These are phyloP conservation scores for Desmodus rotundus DNA, from an alignment of 2,113 vertebrate genomes.

Conservation along the genomic window DNA sequence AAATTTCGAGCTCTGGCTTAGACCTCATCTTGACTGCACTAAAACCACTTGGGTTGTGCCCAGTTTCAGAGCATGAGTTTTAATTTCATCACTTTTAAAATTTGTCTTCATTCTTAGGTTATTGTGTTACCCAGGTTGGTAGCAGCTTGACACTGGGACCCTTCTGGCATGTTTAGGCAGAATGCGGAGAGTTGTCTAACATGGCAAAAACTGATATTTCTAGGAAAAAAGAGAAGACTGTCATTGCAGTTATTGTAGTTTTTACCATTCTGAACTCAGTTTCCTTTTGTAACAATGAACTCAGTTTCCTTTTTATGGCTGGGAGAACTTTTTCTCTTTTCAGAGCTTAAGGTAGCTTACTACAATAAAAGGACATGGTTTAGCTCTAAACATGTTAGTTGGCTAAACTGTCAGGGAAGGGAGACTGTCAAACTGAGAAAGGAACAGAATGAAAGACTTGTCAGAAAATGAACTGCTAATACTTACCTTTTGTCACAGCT, in stretches of 20 bases:
- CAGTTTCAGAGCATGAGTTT: neutral
- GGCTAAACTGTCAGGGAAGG: neutral
- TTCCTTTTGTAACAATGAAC: neutral
- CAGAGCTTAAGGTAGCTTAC: neutral
- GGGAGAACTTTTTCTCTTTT: neutral
- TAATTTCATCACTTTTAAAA: neutral
- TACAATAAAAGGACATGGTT: neutral
- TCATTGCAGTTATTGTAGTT: neutral
- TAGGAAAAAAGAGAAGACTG: neutral
- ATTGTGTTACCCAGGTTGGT: neutral
- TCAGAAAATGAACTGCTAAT: neutral
- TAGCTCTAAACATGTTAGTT: neutral
- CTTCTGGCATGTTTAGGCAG: neutral
- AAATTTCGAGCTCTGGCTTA: neutral
- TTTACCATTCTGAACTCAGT: neutral
- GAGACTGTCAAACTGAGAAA: neutral
- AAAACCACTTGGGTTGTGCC: neutral
- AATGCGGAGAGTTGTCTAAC: neutral
- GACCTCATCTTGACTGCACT: neutral
- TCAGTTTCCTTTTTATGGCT: constrained; percentile 14
- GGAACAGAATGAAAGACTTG: neutral
- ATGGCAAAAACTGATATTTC: neutral
- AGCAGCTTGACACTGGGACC: neutral
- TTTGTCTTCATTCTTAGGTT: neutral
- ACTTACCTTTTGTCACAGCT: neutral